Percentiles rank a stretch among this genome's conserved stretches.
Conservation (phyloP, 2,113 vertebrate genomes). For the Merops nubicus region DNA sequence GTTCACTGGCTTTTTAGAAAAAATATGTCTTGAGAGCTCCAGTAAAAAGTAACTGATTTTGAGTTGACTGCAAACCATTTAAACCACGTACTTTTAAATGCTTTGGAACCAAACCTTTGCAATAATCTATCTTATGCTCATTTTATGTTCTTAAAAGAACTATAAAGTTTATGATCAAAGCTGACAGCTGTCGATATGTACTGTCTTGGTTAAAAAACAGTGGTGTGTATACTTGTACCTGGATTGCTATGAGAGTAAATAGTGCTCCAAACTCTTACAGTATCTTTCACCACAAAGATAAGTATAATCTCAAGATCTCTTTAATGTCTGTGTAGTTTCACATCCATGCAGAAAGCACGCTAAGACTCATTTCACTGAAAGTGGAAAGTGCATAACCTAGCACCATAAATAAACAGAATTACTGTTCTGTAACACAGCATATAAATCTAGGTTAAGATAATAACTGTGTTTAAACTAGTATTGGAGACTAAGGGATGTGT, state of each 20-base stretch:
- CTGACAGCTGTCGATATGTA: neutral
- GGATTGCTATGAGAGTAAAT: neutral
- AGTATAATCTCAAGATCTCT: neutral
- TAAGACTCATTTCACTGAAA: neutral
- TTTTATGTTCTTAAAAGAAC: neutral
- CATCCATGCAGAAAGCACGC: neutral
- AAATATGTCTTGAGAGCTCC: neutral
- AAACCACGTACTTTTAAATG: neutral
- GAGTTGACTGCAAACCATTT: neutral
- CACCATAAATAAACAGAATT: neutral
- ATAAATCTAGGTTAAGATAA: neutral
- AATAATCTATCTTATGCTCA: neutral
- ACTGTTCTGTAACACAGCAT: neutral
- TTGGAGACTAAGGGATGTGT: neutral
- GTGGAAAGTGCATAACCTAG: neutral
- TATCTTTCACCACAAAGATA: neutral
- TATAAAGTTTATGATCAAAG: neutral
- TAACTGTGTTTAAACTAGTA: neutral
- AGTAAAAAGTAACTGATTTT: neutral
- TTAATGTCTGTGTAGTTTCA: neutral
- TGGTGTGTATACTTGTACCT: neutral
- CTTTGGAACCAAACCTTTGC: neutral
- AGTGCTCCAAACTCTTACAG: neutral
- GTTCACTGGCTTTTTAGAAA: neutral
- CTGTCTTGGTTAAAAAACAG: neutral